Evolutionary conservation across 2,113 vertebrate genomes (phyloP).

Genomic region (Gallinago undulata): DNA sequence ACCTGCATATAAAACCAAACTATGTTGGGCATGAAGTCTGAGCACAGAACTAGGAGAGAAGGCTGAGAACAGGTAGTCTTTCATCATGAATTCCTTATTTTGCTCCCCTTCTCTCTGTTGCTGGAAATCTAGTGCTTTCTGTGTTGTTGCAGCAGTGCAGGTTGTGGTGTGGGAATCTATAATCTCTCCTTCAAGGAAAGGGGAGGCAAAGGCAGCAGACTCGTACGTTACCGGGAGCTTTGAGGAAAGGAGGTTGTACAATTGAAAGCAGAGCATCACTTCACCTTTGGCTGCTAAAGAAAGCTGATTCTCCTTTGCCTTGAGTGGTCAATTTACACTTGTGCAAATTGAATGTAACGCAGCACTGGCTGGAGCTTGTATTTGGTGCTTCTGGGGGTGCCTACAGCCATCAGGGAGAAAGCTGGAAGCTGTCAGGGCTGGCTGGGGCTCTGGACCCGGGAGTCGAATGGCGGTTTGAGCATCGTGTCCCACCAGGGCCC

Average conservation of each 20-base stretch:
- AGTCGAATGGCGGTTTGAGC: rapidly evolving
- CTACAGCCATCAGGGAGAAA: neutral
- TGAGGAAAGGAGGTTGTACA: neutral
- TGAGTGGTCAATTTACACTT: neutral
- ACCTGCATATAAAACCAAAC: constrained; percentile 10
- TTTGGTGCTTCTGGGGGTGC: neutral
- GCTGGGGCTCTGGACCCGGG: neutral
- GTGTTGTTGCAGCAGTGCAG: neutral
- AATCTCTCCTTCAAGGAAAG: neutral
- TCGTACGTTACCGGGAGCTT: rapidly evolving
- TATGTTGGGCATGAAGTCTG: neutral
- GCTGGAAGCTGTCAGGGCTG: neutral
- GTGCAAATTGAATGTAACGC: neutral
- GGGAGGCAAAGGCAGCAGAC: neutral
- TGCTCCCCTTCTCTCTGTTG: neutral
- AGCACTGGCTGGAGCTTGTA: neutral
- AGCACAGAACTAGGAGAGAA: neutral
- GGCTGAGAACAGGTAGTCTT: neutral
- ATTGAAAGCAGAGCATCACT: neutral
- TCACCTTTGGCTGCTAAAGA: constrained; percentile 14
- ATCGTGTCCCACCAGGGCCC: neutral
- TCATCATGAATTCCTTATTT: neutral
- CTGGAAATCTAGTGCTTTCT: neutral
- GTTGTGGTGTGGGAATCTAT: neutral
- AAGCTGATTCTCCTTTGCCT: constrained; percentile 11